These are phyloP conservation scores for Horisme vitalbata DNA, from an alignment of 2,888 invertebrate species.

Conservation along the genomic window DNA sequence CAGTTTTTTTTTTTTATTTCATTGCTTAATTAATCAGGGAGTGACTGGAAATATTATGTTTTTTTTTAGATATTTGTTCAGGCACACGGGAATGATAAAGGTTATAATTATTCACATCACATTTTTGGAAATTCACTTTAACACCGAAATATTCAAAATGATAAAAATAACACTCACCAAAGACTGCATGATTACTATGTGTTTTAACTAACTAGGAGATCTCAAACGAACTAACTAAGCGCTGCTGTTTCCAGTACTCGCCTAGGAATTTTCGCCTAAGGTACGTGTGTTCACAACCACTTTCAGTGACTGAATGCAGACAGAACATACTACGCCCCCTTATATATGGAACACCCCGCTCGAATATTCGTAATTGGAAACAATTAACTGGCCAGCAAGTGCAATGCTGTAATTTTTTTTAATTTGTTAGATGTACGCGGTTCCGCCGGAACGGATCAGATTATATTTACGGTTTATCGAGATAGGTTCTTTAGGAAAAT, in stretches of 20 bases:
- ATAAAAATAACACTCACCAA: conserved; percentile 62
- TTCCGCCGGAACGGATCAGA: conserved; percentile 49
- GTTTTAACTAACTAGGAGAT: conserved; percentile 69
- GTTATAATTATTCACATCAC: conserved; percentile 11
- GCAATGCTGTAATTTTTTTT: conserved; percentile 73
- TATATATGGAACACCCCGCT: conserved; percentile 78
- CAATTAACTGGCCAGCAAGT: conserved; percentile 75
- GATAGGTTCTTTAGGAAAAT: neutral
- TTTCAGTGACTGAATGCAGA: conserved; percentile 71
- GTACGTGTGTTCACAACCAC: conserved; percentile 66
- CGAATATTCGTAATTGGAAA: conserved; percentile 72
- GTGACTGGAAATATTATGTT: no score
- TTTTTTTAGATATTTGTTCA: no score
- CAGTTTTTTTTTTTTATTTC: no score
- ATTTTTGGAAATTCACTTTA: conserved; percentile 2
- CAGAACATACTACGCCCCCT: conserved; percentile 59
- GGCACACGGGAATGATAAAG: no score
- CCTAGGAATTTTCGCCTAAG: conserved; percentile 81
- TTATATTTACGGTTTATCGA: conserved; percentile 14
- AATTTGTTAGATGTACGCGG: conserved; percentile 68
- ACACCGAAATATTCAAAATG: conserved; percentile 1
- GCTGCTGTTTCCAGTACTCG: conserved; percentile 80
- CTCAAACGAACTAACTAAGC: conserved; percentile 82
- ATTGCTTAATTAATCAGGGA: no score
- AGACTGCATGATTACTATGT: conserved; percentile 79